Percentiles rank a stretch among this genome's conserved stretches.
Evolutionary conservation across 1,140 invertebrate species (phyloP).

Genomic region (Solen grandis): DNA sequence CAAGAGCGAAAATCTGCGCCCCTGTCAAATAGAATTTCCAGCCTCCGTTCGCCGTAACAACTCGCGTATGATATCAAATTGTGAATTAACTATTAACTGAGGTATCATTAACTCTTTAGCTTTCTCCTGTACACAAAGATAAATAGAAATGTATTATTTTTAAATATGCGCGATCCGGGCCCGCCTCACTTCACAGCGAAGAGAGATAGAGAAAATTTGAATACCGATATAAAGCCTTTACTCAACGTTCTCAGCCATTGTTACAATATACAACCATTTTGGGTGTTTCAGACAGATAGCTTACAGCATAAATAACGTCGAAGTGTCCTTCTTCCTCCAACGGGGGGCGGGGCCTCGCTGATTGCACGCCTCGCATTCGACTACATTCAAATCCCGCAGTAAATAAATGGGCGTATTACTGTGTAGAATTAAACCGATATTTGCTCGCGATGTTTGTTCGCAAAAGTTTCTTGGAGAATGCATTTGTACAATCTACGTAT

Average conservation of each 20-base stretch:
- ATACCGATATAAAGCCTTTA: slow-evolving; percentile 41
- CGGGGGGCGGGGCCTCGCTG: slow-evolving; percentile 24
- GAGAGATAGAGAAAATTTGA: slow-evolving; percentile 45
- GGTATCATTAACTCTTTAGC: not conserved
- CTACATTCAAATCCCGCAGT: slow-evolving; percentile 35
- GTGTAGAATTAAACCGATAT: slow-evolving; percentile 21
- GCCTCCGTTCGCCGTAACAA: not conserved
- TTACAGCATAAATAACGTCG: slow-evolving; percentile 43
- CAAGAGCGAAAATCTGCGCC: too few relatives aligned
- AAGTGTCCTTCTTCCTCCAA: slow-evolving; percentile 30
- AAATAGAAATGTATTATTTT: not conserved
- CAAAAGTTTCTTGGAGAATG: not conserved
- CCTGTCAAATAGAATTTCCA: too few relatives aligned
- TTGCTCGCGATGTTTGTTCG: slow-evolving; percentile 5
- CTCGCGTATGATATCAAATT: slow-evolving; percentile 13
- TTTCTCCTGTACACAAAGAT: not conserved
- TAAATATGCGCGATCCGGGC: slow-evolving; percentile 42
- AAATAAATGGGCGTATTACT: slow-evolving; percentile 49
- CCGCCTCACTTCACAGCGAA: not conserved
- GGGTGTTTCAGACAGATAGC: slow-evolving; percentile 36
- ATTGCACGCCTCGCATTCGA: slow-evolving; percentile 34
- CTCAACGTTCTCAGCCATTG: slow-evolving; percentile 29
- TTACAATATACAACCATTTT: slow-evolving; percentile 50
- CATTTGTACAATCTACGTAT: not conserved
- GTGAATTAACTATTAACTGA: slow-evolving; percentile 25